Conservation (phyloP, 2,888 invertebrate species). For the Phengaris arion region DNA sequence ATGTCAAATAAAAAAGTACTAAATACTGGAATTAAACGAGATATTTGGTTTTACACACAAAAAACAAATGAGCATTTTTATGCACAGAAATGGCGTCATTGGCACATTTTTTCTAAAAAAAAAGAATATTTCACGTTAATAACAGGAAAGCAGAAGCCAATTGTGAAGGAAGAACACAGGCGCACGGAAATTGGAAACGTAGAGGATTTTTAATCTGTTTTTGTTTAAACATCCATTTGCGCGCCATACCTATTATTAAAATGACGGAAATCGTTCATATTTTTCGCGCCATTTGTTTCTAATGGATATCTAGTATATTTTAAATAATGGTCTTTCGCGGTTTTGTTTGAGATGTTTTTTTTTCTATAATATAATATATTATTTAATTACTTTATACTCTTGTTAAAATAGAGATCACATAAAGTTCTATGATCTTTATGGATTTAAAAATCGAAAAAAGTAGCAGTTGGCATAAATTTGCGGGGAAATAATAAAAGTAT, state of each 20-base stretch:
- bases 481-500: no score
- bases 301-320: neutral
- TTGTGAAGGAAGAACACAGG: conserved; percentile 31
- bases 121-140: conserved; percentile 28
- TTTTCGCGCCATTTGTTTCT: conserved; percentile 12
- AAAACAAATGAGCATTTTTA: neutral
- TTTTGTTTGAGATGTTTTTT: neutral
- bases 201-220: conserved; percentile 33
- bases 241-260: conserved; percentile 6
- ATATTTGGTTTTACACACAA: neutral
- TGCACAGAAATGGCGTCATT: conserved; percentile 1
- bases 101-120: neutral
- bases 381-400: no score
- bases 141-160: conserved; percentile 31
- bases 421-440: no score
- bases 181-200: conserved; percentile 31
- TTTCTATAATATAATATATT: no score
- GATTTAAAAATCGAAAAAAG: no score
- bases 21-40: no score
- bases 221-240: conserved; percentile 29
- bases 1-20: no score
- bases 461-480: no score
- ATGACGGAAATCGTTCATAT: conserved; percentile 18
- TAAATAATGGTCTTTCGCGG: neutral
- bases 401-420: no score